Evolutionary conservation across 1,140 invertebrate species (phyloP), one percentile per base, ranked within the genome.

Genomic region (Lerema accius): DNA sequence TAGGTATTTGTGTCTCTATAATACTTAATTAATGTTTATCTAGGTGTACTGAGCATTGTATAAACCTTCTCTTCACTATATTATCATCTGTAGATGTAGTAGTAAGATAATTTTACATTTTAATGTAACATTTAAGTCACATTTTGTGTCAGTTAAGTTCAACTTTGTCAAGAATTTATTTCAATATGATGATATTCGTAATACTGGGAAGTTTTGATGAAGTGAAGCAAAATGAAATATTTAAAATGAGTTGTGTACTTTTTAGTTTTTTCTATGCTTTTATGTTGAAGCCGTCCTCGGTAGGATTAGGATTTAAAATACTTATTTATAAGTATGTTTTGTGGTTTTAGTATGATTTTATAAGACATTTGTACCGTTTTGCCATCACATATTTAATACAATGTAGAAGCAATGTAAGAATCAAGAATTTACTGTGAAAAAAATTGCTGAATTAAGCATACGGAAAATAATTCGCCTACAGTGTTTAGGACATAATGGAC

Each of bases 271-370:
- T 32, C 7, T 48, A 65, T 62, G 15, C 63, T 79, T 79, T 78
- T 77, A 73, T 75, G 63, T 76, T 74, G 65, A 73, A 59, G 62
- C 83, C 81, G 83, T 86, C 83, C 83, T 73, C 75, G 65, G 63
- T 82, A 84, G 76, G 43, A 60, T 48, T 76, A 71, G 72, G 69
- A 28, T 65, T 42, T 62, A 39, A 53, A 32, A 1, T 28, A 51
- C 17, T 14, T 63, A 55, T 46, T 65, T 62, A 37, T 71, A 73
- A 69, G 69, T 45, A 65, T 68, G 65, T 68, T 49, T 68, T 63
- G 59, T 64, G 28, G 28, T 32, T 32, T 32, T 7, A 32, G 3
- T 9, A 32, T 32, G 28, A 7, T 32, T 32, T 32, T 32, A 3
- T 32, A 32, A 4, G 7, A 32, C 9, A 7, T 32, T 32, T 32